Base-by-base conservation (phyloP, 2,797 vertebrate genomes). In the Moxostoma hubbsi region DNA sequence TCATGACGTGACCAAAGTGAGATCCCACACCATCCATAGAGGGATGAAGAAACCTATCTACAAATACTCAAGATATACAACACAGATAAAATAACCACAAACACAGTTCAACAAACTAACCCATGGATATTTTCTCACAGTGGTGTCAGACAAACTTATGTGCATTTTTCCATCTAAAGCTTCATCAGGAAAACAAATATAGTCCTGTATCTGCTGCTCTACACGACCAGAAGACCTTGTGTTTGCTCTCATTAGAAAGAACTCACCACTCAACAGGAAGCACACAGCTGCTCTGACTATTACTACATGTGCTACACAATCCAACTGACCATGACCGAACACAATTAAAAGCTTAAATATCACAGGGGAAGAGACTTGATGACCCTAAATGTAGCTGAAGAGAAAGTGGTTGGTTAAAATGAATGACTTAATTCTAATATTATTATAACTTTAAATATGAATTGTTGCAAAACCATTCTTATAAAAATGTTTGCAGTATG, bases 21-120 rank as follows among this genome's bases (percentile, higher is more conserved):
- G 36, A 36, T 36, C 36, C 36, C 36, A 36, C 36, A 36, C 36
- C 36, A 36, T 36, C 36, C 36, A 36, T 36, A 36, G 36, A 4
- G 36, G 36, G 36, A 36, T 36, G 36, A 36, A 36, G 36, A 36
- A 36, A 36, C 36, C 36, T 36, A 36, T 4, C 36, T 36, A 36
- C 36, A 36, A 36, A 36, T 36, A 36, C 36, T 36, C 36, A 36
- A 36, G 36, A 36, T 36, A 36, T 5, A 36, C 36, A 36, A 36
- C 36, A 36, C 36, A 36, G 36, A 36, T 4, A 64, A 47, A 78
- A 12, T 24, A 63, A 51, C 62, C 50, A 63, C 49, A 15, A n/a
- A 55, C 59, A 59, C 55, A 72, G 49, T 55, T 18, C 58, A 45
- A 76, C 49, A 82, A 84, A 79, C 45, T 82, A 75, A 82, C 46